Percentiles rank a stretch among this genome's conserved stretches.
Evolutionary conservation across 2,113 vertebrate genomes (phyloP).

Genomic region (Tragelaphus buxtoni): DNA sequence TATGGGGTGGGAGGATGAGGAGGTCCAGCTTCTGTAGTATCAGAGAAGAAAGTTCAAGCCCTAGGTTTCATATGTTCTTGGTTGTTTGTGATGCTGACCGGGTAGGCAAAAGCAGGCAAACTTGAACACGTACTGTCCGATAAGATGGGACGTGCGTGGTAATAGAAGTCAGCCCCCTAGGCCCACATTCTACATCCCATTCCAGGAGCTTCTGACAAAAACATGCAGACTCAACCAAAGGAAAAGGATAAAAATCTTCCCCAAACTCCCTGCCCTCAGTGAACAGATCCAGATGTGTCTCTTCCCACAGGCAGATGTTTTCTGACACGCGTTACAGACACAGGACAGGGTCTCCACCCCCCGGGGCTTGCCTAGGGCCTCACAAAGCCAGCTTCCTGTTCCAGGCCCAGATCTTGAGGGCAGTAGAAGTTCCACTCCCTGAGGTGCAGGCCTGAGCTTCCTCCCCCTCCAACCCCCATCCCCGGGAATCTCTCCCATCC

Average conservation of each 20-base stretch:
- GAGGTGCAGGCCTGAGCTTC: not conserved
- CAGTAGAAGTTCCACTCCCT: not conserved
- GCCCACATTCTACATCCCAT: not conserved
- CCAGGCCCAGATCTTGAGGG: not conserved
- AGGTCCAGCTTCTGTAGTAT: not conserved
- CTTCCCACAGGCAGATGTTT: constrained; percentile 57
- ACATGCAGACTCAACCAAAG: constrained; percentile 5
- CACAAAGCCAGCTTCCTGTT: not conserved
- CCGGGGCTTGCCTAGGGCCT: not conserved
- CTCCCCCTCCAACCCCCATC: not conserved
- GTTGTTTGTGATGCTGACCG: not conserved
- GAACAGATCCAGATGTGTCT: constrained; percentile 52
- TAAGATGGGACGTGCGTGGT: not conserved
- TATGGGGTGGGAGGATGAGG: not conserved
- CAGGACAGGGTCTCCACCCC: not conserved
- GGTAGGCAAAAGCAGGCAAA: not conserved
- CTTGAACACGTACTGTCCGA: not conserved
- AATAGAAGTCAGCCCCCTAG: not conserved
- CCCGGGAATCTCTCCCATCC: not conserved
- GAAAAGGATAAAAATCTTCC: constrained; percentile 23
- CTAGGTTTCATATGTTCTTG: not conserved
- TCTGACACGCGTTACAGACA: not conserved
- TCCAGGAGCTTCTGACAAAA: not conserved
- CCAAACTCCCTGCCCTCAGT: not conserved
- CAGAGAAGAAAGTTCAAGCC: not conserved